These are phyloP conservation scores for Gryon sp. DNA, from an alignment of 1,140 invertebrate genomes.

Conservation along the genomic window DNA sequence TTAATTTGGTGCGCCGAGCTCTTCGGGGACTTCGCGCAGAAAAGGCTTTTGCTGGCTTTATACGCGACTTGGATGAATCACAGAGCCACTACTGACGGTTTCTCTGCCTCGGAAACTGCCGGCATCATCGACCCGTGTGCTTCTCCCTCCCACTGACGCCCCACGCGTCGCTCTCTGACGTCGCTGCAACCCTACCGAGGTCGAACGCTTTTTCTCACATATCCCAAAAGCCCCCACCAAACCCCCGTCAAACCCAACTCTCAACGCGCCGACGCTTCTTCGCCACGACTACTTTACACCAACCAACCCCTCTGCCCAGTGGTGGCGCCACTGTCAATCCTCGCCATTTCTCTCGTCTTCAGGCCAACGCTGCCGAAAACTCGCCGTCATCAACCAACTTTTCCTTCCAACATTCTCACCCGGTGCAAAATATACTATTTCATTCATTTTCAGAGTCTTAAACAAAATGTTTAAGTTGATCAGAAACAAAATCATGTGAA, in stretches of 20 bases:
- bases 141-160: conserved; percentile 48
- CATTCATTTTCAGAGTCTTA: too few species aligned
- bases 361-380: conserved; percentile 1
- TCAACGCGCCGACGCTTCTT: conserved; percentile 22
- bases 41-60: too few species aligned
- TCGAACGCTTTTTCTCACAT: neutral
- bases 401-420: neutral
- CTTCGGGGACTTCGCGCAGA: too few species aligned
- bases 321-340: conserved; percentile 21
- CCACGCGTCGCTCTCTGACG: conserved; percentile 21
- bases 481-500: too few species aligned
- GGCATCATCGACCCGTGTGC: conserved; percentile 78
- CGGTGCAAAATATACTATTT: too few species aligned
- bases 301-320: conserved; percentile 17
- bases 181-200: conserved; percentile 27
- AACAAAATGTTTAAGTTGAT: too few species aligned
- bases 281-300: neutral
- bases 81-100: conserved; percentile 75
- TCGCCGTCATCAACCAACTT: neutral
- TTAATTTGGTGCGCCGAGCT: too few species aligned
- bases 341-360: conserved; percentile 18
- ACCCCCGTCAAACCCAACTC: neutral
- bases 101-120: conserved; percentile 71
- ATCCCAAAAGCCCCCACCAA: conserved; percentile 31
- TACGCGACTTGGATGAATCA: too few species aligned